Base-by-base conservation (phyloP, 2,797 vertebrate genomes). In the Sebastes kiyomatsui region DNA sequence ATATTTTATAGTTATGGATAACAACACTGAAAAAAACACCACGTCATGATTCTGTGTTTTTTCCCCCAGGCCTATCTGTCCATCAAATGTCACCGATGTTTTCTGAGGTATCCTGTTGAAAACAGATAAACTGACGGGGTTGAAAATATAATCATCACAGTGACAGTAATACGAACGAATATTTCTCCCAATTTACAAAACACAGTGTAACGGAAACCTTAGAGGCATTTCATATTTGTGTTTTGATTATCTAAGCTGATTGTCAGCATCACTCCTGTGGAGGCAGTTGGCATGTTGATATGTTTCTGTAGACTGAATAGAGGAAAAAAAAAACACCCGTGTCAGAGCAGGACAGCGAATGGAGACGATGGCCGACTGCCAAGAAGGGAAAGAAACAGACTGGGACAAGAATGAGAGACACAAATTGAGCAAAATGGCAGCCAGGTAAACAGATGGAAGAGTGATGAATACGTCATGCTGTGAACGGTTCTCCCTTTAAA, bases 201-300 rank as follows among this genome's bases (percentile, higher is more conserved):
- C 22, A 38, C 25, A 42, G 14, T 7, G 22, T 9, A 67, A 56
- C 12, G 3, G 35, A 77, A 71, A 61, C 18, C 62, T 67, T 5
- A 1, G 38, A 81, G 62, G 67, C 52, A 28, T 80, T 77, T 75
- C 67, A 27, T 25, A 55, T 91, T 87, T 74, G 73, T 73, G 55
- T 76, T 88, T 32, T 72, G 84, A 88, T 87, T 72, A 75, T 88
- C 77, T 75, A 7, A 18, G 55, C 80, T 75, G 89, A 92, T 87
- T 83, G 89, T 86, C 83, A 55, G 77, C 69, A 69, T 81, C 22
- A 32, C 67, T 76, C 42, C 67, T 12, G 69, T 23, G 72, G 72
- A 81, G 83, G 78, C 72, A 22, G 75, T 32, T 77, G 85, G 81
- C 67, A 23, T 56, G 72, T 75, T 81, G 82, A 76, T 81, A 46